Evolutionary conservation across 2,888 invertebrate species (phyloP).

Genomic region (Ormia ochracea): DNA sequence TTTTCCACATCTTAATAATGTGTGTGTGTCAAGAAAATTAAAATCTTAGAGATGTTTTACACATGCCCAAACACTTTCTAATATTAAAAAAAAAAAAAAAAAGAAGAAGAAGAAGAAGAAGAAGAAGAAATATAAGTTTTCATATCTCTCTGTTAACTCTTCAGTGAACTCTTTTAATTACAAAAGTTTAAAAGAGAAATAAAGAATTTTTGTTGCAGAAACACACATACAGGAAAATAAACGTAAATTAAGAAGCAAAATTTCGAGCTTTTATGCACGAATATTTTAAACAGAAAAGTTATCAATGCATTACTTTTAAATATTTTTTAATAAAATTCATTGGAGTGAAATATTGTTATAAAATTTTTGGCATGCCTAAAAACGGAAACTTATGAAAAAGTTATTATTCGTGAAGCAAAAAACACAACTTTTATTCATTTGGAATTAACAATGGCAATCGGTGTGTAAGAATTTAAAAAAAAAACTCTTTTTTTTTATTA

Average conservation of each 20-base stretch:
- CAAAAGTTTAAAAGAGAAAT: conserved; percentile 1
- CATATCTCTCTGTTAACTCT: conserved; percentile 1
- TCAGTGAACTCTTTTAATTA: conserved; percentile 39
- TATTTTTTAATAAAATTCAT: no score
- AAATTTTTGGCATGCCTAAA: no score
- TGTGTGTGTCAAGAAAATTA: conserved; percentile 1
- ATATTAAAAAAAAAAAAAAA: no score
- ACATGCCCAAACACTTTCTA: conserved; percentile 16
- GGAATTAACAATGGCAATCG: no score
- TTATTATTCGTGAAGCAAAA: no score
- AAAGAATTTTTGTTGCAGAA: neutral
- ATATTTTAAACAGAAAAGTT: neutral
- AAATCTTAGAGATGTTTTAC: conserved; percentile 14
- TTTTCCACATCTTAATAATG: neutral
- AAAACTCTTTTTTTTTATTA: no score
- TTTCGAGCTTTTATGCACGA: neutral
- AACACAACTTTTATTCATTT: no score
- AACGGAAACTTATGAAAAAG: no score
- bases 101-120: no score
- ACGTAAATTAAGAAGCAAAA: neutral
- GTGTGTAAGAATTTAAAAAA: no score
- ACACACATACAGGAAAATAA: neutral
- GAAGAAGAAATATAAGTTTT: neutral
- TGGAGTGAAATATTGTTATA: no score
- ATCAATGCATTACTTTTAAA: neutral